Evolutionary conservation across 2,113 vertebrate species (phyloP), one percentile per base, ranked within the genome.

Genomic region (Muntiacus muntjak): DNA sequence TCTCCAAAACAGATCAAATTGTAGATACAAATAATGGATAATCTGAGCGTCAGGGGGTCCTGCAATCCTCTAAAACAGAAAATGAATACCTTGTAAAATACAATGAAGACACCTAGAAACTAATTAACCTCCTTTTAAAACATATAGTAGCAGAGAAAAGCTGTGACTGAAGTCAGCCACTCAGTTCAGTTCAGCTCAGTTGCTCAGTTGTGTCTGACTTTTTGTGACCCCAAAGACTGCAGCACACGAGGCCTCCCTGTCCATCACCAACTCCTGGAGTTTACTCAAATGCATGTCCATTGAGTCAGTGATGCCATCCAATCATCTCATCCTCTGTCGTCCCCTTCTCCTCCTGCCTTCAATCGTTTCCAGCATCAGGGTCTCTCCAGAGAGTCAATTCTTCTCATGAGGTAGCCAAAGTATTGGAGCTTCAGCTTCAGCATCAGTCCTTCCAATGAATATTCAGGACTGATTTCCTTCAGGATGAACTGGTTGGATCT

Each of bases 51-150:
- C 2, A 6, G 26, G 21, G 5, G 5, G 5, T 90, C 67, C 95
- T 94, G 78, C 17, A 76, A 54, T 88, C 87, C 78, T 97, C 33
- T 67, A 40, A 82, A 84, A 83, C 5, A 87, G n/a, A 78, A 50
- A 16, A 83, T 30, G 23, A 26, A 30, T 45, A 52, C 93, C 93
- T 95, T 97, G 84, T 78, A 98, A 98, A 97, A 95, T 91, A 96
- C 57, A 98, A 86, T 45, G 71, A 62, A 91, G 87, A 91, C 55
- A 96, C 47, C 58, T 79, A 97, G 91, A 97, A 97, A 98, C 97
- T 92, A 94, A 94, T 96, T 97, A 97, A 97, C 94, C 12, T 64
- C 40, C 26, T 85, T 91, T 97, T 45, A 52, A 40, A 97, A 93
- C 89, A 25, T 52, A 87, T 84, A 81, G 54, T 78, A 94, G 30